Evolutionary conservation across 1,140 invertebrate species (phyloP).

Genomic region (Drosophila mayri): DNA sequence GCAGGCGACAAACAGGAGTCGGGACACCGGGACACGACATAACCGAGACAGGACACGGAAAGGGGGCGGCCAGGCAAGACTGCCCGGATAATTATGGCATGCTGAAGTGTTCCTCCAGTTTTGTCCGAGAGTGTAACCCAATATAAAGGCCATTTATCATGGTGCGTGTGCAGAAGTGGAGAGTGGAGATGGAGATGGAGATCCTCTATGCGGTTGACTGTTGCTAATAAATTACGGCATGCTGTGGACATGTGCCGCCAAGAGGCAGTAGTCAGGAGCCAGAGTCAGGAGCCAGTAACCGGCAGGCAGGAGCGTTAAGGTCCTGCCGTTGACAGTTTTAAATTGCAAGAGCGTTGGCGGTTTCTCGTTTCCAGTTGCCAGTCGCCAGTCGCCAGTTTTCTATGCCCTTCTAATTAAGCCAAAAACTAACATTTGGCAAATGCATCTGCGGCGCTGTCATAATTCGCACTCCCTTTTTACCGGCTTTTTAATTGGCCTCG

Average conservation of each 20-base stretch:
- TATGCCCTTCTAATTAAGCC: constrained; percentile 61
- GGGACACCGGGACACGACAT: background rate
- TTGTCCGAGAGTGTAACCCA: constrained; percentile 73
- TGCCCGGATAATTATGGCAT: constrained; percentile 70
- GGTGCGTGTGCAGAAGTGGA: constrained; percentile 47
- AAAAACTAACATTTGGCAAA: constrained; percentile 71
- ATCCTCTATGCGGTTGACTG: constrained; percentile 68
- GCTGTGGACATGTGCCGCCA: constrained; percentile 66
- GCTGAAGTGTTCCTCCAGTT: constrained; percentile 68
- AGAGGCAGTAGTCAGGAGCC: constrained; percentile 9
- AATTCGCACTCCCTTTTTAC: constrained; percentile 60
- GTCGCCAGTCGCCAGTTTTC: constrained; percentile 5
- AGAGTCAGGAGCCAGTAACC: constrained; percentile 1
- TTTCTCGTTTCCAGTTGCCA: constrained; percentile 1
- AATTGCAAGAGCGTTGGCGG: constrained; percentile 73
- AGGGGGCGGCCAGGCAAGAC: constrained; percentile 3
- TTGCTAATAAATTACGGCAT: constrained; percentile 80
- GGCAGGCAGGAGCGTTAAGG: constrained; percentile 13
- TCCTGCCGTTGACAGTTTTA: constrained; percentile 75
- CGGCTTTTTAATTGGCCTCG: constrained; percentile 68
- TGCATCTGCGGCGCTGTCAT: constrained; percentile 61
- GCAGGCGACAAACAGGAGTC: constrained; percentile 22
- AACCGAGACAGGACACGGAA: constrained; percentile 3
- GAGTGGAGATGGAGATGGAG: constrained; percentile 37
- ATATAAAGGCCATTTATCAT: constrained; percentile 82